Percentiles rank a stretch among this genome's conserved stretches.
phyloP scores from a whole-genome alignment of 1,140 invertebrate genomes.

The Aphelenchoides avenae region DNA sequence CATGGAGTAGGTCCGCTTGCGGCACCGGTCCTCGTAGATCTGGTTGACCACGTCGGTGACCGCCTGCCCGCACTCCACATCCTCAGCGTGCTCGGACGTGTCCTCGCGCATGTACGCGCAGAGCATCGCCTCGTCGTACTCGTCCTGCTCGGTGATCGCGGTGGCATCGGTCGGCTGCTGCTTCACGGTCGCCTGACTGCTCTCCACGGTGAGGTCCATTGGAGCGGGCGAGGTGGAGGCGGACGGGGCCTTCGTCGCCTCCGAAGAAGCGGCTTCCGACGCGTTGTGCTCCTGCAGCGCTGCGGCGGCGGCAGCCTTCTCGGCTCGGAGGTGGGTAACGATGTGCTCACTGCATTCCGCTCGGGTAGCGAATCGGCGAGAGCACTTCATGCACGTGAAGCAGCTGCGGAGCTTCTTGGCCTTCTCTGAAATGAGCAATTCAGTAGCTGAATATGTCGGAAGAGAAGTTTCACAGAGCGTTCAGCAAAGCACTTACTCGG shows the following conservation, averaged over 20 bases:
- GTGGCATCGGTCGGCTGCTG: too few relatives aligned
- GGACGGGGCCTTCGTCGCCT: background rate
- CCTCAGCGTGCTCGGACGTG: background rate
- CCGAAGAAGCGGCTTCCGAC: background rate
- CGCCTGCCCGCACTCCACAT: conserved; percentile 13
- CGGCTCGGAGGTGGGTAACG: background rate
- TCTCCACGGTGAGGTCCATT: background rate
- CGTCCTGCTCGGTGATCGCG: too few relatives aligned
- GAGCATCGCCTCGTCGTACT: conserved; percentile 9
- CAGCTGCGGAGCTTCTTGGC: conserved; percentile 24
- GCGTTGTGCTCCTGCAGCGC: background rate
- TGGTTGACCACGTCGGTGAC: conserved; percentile 3
- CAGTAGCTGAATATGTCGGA: background rate
- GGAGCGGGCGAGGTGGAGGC: conserved; percentile 1
- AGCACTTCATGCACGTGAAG: conserved; percentile 28
- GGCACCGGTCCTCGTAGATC: conserved; percentile 10
- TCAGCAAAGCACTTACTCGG: conserved; percentile 21
- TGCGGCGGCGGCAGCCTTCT: conserved; percentile 5
- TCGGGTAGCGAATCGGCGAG: conserved; percentile 18
- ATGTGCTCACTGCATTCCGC: conserved; percentile 17
- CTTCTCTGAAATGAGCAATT: conserved; percentile 26
- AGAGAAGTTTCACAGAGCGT: background rate
- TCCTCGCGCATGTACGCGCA: background rate
- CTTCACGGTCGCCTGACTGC: background rate
- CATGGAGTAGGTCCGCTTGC: background rate